Conservation (phyloP, 1,140 invertebrate genomes). For the Lethrus apterus region DNA sequence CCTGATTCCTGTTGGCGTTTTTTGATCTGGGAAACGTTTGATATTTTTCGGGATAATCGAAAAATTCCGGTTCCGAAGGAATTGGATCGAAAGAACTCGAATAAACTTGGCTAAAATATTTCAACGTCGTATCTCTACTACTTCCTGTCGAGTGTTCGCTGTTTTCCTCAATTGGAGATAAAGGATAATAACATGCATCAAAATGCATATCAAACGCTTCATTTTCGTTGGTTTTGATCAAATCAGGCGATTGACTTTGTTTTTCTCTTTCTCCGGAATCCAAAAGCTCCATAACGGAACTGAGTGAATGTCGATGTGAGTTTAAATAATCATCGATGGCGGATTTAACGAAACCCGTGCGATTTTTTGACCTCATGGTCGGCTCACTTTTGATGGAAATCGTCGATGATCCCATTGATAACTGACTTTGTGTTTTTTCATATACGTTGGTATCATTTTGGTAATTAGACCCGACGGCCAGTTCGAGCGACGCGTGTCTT, state of each 20-base stretch:
- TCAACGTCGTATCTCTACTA: constrained; percentile 31
- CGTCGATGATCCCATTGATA: constrained; percentile 17
- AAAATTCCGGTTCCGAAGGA: constrained; percentile 21
- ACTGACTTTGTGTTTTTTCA: too few relatives aligned
- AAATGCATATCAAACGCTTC: background rate
- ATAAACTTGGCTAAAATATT: constrained; percentile 17
- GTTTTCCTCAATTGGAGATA: constrained; percentile 54
- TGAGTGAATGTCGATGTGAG: constrained; percentile 38
- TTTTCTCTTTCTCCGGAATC: constrained; percentile 18
- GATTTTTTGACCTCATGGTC: constrained; percentile 22
- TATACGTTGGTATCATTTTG: too few relatives aligned
- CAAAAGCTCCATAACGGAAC: constrained; percentile 38
- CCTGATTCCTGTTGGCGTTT: constrained; percentile 22
- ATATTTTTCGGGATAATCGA: constrained; percentile 40
- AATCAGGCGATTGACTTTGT: too few relatives aligned
- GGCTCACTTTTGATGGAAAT: constrained; percentile 32
- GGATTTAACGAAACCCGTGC: constrained; percentile 28
- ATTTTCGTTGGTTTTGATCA: too few relatives aligned
- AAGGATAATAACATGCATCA: constrained; percentile 24
- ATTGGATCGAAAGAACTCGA: constrained; percentile 36
- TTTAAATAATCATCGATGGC: constrained; percentile 38
- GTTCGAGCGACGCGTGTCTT: too few relatives aligned
- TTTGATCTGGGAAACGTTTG: constrained; percentile 49
- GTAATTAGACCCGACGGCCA: too few relatives aligned
- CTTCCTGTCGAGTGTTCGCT: constrained; percentile 48